Conservation (phyloP, 2,797 vertebrate genomes). For the Halcyon leucocephala region DNA sequence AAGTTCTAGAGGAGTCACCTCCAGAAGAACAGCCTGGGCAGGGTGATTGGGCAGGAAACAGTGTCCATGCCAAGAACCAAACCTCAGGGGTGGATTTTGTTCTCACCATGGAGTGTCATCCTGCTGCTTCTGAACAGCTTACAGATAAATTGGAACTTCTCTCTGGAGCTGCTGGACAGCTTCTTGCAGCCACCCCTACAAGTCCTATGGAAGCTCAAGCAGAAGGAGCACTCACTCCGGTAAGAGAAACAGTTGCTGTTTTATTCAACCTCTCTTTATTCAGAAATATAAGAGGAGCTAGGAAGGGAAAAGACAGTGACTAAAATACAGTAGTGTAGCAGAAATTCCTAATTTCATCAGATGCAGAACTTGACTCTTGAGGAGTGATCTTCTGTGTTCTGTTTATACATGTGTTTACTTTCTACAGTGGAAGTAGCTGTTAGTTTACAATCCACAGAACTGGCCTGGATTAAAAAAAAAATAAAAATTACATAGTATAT, state of each 20-base stretch:
- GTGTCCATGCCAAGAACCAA: conserved; percentile 59
- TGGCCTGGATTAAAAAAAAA: background rate
- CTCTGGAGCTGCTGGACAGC: conserved; percentile 80
- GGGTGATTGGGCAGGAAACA: conserved; percentile 60
- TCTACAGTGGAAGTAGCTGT: background rate
- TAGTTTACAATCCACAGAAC: background rate
- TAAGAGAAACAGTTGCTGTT: conserved; percentile 72
- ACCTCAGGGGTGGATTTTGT: conserved; percentile 64
- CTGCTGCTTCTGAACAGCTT: conserved; percentile 76
- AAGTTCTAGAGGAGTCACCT: conserved; percentile 76
- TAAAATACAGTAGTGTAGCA: background rate
- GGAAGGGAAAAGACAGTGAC: background rate
- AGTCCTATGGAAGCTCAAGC: conserved; percentile 94
- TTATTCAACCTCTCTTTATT: conserved; percentile 27
- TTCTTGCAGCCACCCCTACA: conserved; percentile 88
- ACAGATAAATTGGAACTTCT: conserved; percentile 88
- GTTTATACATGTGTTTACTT: background rate
- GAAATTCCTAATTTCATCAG: background rate
- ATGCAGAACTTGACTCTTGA: background rate
- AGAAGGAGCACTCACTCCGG: conserved; percentile 94
- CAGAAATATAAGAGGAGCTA: background rate
- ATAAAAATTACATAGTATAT: background rate
- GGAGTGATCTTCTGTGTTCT: background rate
- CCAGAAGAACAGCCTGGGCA: conserved; percentile 76
- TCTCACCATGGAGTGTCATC: conserved; percentile 67